These are phyloP conservation scores for Channa striata DNA, from an alignment of 2,797 vertebrate species.

Conservation along the genomic window DNA sequence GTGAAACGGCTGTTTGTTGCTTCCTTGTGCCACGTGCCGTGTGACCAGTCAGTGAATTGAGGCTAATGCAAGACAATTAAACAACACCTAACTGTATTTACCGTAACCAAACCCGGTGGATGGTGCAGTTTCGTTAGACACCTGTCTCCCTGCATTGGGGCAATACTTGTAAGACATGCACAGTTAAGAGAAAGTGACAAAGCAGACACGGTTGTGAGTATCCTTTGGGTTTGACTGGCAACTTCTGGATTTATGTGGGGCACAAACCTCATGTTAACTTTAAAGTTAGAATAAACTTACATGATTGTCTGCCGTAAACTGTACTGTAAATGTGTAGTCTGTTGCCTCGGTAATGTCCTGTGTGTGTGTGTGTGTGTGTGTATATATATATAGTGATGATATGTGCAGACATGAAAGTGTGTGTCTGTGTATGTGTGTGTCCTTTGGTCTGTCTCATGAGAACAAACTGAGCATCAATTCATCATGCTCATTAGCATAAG, in stretches of 20 bases:
- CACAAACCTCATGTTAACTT: no score
- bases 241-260: constrained; percentile 14
- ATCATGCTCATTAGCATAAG: constrained; percentile 81
- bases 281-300: constrained; percentile 29
- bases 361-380: constrained; percentile 16
- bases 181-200: constrained; percentile 35
- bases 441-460: constrained; percentile 56
- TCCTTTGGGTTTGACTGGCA: background rate
- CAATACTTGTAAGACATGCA: no score
- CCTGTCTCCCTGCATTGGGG: no score
- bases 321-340: background rate
- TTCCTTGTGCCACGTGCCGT: no score
- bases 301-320: constrained; percentile 19
- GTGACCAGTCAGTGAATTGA: no score
- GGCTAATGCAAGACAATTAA: no score
- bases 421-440: constrained; percentile 17
- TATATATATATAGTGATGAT: background rate
- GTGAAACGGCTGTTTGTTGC: no score
- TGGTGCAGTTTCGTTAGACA: no score
- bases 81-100: no score
- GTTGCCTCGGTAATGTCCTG: constrained; percentile 47
- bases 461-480: constrained; percentile 75
- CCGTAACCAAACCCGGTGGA: no score
- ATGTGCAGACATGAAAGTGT: background rate
- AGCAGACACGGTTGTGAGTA: constrained; percentile 7